Conservation (phyloP, 1,140 invertebrate species). For the Megalonaias nervosa region DNA sequence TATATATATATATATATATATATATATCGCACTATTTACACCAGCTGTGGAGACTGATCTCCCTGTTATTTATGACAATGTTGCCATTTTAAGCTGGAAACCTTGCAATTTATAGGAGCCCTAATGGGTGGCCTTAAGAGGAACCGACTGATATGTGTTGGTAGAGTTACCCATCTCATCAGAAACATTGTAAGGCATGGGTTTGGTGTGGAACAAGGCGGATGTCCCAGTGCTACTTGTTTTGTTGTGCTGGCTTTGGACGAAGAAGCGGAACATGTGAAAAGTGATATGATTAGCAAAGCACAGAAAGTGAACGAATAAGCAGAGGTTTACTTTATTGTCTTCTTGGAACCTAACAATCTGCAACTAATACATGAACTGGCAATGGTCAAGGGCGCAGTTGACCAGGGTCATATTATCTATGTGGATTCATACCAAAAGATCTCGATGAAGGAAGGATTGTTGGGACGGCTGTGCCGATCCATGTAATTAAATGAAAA, state of each 20-base stretch:
- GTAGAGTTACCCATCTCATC: conserved; percentile 40
- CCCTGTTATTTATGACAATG: conserved; percentile 53
- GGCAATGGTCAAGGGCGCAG: neutral
- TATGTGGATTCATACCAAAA: conserved; percentile 18
- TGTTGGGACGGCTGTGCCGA: conserved; percentile 20
- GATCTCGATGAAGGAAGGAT: neutral
- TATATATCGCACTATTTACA: too few species aligned
- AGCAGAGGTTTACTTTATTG: conserved; percentile 19
- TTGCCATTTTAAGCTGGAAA: conserved; percentile 26
- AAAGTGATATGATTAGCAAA: neutral
- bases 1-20: too few species aligned
- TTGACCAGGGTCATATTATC: neutral
- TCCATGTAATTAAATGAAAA: conserved; percentile 2
- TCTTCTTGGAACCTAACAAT: conserved; percentile 4
- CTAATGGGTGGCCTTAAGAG: conserved; percentile 42
- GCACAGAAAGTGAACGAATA: conserved; percentile 1
- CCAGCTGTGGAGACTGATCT: conserved; percentile 39
- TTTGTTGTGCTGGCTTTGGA: conserved; percentile 36
- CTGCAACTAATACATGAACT: conserved; percentile 1
- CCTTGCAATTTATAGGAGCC: conserved; percentile 41
- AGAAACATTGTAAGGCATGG: conserved; percentile 29
- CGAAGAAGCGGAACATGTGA: conserved; percentile 12
- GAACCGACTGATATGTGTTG: conserved; percentile 40
- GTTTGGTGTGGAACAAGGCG: conserved; percentile 31
- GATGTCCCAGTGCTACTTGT: conserved; percentile 21